phyloP scores from a whole-genome alignment of 2,113 vertebrate genomes.

The Donacobius atricapilla region DNA sequence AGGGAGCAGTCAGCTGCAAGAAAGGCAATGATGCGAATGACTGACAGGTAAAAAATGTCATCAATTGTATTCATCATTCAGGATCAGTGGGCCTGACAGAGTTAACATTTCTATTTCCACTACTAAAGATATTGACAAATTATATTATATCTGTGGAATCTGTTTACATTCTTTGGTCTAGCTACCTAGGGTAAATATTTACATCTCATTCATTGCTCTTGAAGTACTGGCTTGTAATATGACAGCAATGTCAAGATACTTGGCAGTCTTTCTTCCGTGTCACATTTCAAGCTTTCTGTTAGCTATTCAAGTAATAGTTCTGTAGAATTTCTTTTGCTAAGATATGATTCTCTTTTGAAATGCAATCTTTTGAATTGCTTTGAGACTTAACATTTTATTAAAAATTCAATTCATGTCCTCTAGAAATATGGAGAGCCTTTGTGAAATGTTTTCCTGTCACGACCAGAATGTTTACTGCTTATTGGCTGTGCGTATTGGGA shows the following conservation, averaged over 20 bases:
- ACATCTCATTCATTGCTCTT: neutral
- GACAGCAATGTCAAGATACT: neutral
- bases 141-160: neutral
- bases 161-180: conserved; percentile 23
- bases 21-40: neutral
- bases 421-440: neutral
- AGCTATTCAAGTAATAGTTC: neutral
- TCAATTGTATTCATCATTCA: conserved; percentile 36
- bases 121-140: conserved; percentile 35
- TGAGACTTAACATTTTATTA: conserved; percentile 21
- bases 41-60: conserved; percentile 8
- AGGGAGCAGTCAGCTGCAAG: neutral
- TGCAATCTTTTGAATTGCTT: conserved; percentile 1
- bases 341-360: neutral
- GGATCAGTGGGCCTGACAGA: conserved; percentile 1
- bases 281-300: neutral
- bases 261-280: neutral
- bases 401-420: neutral
- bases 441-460: neutral
- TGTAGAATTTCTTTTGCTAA: neutral
- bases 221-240: neutral
- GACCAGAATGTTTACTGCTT: neutral
- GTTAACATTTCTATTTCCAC: conserved; percentile 43
- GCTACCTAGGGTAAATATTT: conserved; percentile 43
- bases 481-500: neutral